A percentile compares a stretch with the other conserved stretches of the same genome.
phyloP scores from a whole-genome alignment of 2,113 vertebrate genomes.

The Dromaius novaehollandiae region DNA sequence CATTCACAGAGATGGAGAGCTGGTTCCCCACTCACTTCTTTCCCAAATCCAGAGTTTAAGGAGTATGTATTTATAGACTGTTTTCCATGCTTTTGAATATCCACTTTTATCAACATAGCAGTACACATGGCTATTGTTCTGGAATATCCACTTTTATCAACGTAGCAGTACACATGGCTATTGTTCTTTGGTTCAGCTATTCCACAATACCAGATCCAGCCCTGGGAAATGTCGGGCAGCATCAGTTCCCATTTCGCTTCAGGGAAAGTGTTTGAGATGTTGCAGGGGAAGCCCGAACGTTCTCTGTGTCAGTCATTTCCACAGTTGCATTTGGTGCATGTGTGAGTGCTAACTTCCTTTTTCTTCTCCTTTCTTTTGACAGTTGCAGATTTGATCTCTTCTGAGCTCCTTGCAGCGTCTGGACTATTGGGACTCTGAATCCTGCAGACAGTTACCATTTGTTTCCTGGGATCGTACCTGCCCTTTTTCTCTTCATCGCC shows the following conservation, averaged over 20 bases:
- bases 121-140: fast-evolving
- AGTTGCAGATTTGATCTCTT: conserved; percentile 76
- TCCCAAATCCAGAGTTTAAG: neutral
- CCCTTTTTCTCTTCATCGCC: neutral
- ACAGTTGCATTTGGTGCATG: fast-evolving
- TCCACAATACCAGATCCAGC: neutral
- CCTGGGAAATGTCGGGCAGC: neutral
- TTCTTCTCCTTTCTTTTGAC: conserved; percentile 47
- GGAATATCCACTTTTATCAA: neutral
- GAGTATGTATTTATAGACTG: fast-evolving
- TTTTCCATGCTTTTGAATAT: neutral
- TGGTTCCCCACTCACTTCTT: neutral
- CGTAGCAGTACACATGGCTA: fast-evolving
- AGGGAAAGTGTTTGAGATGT: neutral
- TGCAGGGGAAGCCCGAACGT: neutral
- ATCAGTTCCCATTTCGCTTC: neutral
- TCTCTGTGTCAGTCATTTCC: neutral
- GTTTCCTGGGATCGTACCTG: conserved; percentile 28
- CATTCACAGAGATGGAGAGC: neutral
- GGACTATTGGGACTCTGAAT: conserved; percentile 50
- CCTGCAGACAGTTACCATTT: conserved; percentile 24
- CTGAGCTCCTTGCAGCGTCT: conserved; percentile 65
- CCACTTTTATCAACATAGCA: neutral
- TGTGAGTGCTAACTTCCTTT: neutral
- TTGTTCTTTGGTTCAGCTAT: neutral